Evolutionary conservation across 2,113 vertebrate species (phyloP).

Genomic region (Pygoscelis antarcticus): DNA sequence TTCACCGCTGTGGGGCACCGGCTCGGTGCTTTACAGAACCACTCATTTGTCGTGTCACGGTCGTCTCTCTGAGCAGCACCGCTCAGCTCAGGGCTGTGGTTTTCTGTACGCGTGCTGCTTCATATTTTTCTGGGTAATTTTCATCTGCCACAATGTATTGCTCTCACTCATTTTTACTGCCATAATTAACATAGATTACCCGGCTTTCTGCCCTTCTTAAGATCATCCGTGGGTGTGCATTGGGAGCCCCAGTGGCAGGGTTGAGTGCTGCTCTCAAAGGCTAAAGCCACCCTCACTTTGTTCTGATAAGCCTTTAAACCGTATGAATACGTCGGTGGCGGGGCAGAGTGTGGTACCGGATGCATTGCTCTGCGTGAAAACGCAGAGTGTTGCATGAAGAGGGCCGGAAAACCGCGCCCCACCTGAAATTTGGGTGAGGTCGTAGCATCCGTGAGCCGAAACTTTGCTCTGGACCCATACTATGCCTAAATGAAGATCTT

Average conservation of each 20-base stretch:
- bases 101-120: accelerated
- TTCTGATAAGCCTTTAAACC: neutral
- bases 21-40: neutral
- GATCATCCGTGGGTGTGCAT: accelerated
- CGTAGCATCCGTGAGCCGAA: accelerated
- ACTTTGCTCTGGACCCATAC: neutral
- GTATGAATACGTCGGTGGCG: accelerated
- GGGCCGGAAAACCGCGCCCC: neutral
- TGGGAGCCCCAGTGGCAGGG: accelerated
- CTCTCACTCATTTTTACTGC: neutral
- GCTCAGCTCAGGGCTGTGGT: accelerated
- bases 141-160: accelerated
- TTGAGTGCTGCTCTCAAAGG: neutral
- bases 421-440: too few species aligned
- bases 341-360: accelerated
- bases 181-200: accelerated
- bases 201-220: neutral
- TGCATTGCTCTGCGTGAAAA: accelerated
- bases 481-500: neutral
- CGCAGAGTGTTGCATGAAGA: accelerated
- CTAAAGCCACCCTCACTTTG: accelerated
- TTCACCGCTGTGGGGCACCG: neutral
- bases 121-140: accelerated
- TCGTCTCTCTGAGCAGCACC: accelerated
- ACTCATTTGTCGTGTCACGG: neutral